Evolutionary conservation across 2,797 vertebrate species (phyloP).

Genomic region (Ambastaia sidthimunki): DNA sequence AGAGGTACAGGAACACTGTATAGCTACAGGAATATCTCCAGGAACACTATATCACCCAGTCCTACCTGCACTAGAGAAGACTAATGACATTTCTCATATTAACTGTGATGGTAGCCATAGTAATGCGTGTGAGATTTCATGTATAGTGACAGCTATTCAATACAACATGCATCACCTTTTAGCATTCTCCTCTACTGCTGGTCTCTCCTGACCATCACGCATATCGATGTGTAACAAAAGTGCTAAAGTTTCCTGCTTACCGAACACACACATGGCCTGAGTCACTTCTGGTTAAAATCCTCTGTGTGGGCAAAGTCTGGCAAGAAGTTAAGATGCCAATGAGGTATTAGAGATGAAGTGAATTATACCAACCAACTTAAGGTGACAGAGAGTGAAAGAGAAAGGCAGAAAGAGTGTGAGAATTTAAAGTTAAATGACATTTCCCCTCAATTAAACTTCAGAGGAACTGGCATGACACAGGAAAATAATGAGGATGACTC

Average conservation of each 20-base stretch:
- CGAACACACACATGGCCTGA: neutral
- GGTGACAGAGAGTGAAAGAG: constrained; percentile 17
- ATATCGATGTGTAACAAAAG: constrained; percentile 3
- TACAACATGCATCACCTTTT: neutral
- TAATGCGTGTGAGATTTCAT: neutral
- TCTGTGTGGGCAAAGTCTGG: constrained; percentile 16
- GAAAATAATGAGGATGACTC: constrained; percentile 37
- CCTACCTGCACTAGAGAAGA: neutral
- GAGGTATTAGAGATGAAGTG: constrained; percentile 5
- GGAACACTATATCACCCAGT: neutral
- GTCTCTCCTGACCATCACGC: constrained; percentile 2
- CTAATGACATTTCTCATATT: neutral
- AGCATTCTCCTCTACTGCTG: neutral
- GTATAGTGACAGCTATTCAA: constrained; percentile 15
- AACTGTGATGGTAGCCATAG: neutral
- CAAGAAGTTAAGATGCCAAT: neutral
- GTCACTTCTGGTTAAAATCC: constrained; percentile 1
- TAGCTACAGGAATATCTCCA: too few species aligned
- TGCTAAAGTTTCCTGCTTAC: neutral
- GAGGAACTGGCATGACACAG: constrained; percentile 16
- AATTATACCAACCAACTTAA: constrained; percentile 9
- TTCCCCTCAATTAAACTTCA: constrained; percentile 11
- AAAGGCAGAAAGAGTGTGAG: constrained; percentile 16
- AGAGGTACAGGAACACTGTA: too few species aligned
- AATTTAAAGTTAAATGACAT: constrained; percentile 27